Conservation (phyloP, 1,140 invertebrate genomes). For the Trypoxylus dichotomus region DNA sequence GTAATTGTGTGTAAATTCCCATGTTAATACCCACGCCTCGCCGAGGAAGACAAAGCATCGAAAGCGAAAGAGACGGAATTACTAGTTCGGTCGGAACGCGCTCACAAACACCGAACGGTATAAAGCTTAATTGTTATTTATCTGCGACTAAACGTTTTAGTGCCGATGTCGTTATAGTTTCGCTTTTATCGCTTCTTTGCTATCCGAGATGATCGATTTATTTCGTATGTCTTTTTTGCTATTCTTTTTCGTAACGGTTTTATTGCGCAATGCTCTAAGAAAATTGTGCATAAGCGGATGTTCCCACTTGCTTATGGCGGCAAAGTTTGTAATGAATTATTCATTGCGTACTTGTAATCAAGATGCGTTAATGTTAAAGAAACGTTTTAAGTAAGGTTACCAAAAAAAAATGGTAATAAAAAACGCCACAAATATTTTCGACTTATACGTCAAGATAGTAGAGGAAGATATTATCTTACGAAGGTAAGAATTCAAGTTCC, state of each 20-base stretch:
- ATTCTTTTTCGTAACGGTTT: not conserved
- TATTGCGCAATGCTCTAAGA: not conserved
- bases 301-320: not conserved
- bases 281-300: not conserved
- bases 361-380: not conserved
- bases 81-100: not conserved
- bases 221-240: not conserved
- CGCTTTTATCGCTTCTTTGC: not conserved
- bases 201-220: not conserved
- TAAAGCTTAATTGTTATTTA: constrained; percentile 29
- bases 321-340: not conserved
- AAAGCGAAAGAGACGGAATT: not conserved
- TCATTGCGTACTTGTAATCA: not conserved
- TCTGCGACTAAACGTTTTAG: constrained; percentile 15
- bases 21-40: constrained; percentile 35
- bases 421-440: too few relatives aligned
- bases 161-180: constrained; percentile 10
- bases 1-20: constrained; percentile 39
- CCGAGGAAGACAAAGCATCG: not conserved
- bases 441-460: too few relatives aligned
- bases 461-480: too few relatives aligned
- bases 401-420: too few relatives aligned
- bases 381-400: too few relatives aligned
- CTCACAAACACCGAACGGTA: not conserved
- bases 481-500: too few relatives aligned